Base-by-base conservation (phyloP, 2,113 vertebrate genomes). In the Cariama cristata region DNA sequence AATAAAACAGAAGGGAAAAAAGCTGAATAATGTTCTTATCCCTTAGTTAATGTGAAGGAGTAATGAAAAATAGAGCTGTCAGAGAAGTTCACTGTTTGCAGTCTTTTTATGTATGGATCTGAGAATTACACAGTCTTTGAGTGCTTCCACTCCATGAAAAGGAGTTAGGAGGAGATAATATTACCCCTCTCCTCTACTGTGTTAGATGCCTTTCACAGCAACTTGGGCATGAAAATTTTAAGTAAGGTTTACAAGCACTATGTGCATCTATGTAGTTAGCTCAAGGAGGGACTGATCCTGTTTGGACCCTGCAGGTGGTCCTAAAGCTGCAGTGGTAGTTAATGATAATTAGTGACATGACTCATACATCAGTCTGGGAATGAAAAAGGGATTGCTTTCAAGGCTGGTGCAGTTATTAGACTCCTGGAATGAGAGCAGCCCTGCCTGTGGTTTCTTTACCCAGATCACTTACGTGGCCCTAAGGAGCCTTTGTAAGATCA, bases 221-320 rank as follows among this genome's bases (percentile, higher is more conserved):
- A 0, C 40, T 38, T 40, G 72, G 84, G 53, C 42, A 6, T 23
- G 30, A 44, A 40, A 49, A 7, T 77, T 26, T 12, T 35, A 14
- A 32, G 28, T 27, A 10, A 26, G 63, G 24, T 62, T 52, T 50
- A 9, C 3, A 1, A 42, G 72, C 4, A 0, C 8, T 50, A 32
- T 0, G 0, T 56, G 28, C 0, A 0, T 27, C 33, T 2, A 0
- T 15, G 58, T 38, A 28, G 14, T 59, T 52, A 7, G 12, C 72
- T 16, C 58, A 10, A 42, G 47, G 58, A 82, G 23, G 40, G n/a
- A 4, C 33, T 16, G 62, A 55, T 62, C 58, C 76, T 33, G 2
- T 47, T 35, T 38, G 62, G 63, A 47, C 49, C 71, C 86, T 47
- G 47, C 24, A 28, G 62, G 44, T 32, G 56, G 79, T 72, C 71